phyloP scores from a whole-genome alignment of 2,797 vertebrate species.

The Orientallactaga sibirica region DNA sequence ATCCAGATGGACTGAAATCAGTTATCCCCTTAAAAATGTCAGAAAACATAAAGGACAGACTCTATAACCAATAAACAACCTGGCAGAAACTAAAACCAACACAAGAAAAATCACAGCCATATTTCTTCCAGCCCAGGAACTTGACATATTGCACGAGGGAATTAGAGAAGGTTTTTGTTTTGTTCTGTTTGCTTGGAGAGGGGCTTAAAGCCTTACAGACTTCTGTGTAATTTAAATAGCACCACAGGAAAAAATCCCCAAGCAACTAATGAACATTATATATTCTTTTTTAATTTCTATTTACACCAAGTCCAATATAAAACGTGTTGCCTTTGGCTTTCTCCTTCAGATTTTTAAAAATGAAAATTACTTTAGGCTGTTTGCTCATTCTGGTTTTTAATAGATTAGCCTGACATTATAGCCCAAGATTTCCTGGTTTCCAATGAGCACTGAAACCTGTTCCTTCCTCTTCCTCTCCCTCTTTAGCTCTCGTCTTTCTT shows the following conservation, averaged over 20 bases:
- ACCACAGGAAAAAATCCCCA: constrained; percentile 29
- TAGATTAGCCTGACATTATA: neutral
- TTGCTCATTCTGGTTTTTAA: constrained; percentile 48
- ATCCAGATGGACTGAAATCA: constrained; percentile 55
- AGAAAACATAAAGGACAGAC: constrained; percentile 54
- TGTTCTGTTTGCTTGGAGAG: constrained; percentile 66
- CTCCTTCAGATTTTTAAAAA: neutral
- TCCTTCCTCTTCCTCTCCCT: neutral
- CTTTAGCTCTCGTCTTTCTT: neutral
- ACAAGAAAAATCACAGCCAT: constrained; percentile 70
- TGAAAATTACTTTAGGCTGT: constrained; percentile 26
- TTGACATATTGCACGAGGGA: constrained; percentile 58
- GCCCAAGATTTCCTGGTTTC: neutral
- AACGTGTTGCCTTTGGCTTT: constrained; percentile 49
- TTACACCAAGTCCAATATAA: constrained; percentile 24
- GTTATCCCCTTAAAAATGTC: constrained; percentile 55
- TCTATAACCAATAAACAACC: constrained; percentile 52
- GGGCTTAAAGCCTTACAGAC: constrained; percentile 63
- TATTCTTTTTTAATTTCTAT: constrained; percentile 61
- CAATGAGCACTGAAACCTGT: neutral
- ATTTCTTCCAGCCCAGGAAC: constrained; percentile 68
- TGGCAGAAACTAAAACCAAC: constrained; percentile 67
- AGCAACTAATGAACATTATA: constrained; percentile 57
- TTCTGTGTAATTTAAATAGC: constrained; percentile 59
- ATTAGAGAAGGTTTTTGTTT: constrained; percentile 66